These are phyloP conservation scores for Sebastes cheni DNA, from an alignment of 2,797 vertebrate genomes.

Conservation along the genomic window DNA sequence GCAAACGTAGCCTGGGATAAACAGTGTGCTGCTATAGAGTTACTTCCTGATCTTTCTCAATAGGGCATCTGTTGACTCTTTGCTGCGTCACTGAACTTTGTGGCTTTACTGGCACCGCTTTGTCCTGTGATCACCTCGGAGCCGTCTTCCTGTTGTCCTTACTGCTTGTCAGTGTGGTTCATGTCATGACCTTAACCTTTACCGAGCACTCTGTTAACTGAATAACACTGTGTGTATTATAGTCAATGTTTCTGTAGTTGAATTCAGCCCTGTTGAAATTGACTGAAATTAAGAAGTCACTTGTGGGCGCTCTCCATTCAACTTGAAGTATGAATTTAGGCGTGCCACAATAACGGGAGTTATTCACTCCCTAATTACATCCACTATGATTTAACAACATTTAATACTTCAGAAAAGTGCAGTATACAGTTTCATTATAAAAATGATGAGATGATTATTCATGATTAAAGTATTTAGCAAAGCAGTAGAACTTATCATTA, in stretches of 20 bases:
- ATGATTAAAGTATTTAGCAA: neutral
- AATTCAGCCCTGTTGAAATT: neutral
- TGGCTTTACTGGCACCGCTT: neutral
- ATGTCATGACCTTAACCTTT: neutral
- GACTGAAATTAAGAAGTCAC: neutral
- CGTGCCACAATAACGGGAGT: neutral
- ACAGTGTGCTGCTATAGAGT: neutral
- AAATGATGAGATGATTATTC: neutral
- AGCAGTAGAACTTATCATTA: neutral
- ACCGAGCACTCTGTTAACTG: neutral
- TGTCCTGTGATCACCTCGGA: conserved; percentile 2
- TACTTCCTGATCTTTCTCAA: conserved; percentile 7
- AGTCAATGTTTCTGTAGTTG: neutral
- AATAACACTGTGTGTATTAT: neutral
- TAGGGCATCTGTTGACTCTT: neutral
- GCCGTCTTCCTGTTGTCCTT: neutral
- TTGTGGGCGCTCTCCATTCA: neutral
- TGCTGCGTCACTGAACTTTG: too few relatives aligned
- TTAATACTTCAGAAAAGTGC: neutral
- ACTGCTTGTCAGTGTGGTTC: neutral
- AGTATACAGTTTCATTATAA: neutral
- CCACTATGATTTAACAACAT: neutral
- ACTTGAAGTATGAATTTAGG: neutral
- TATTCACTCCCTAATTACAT: neutral
- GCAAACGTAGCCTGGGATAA: neutral